Evolutionary conservation across 2,888 invertebrate genomes (phyloP).

Genomic region (Platerodrilus igneus): DNA sequence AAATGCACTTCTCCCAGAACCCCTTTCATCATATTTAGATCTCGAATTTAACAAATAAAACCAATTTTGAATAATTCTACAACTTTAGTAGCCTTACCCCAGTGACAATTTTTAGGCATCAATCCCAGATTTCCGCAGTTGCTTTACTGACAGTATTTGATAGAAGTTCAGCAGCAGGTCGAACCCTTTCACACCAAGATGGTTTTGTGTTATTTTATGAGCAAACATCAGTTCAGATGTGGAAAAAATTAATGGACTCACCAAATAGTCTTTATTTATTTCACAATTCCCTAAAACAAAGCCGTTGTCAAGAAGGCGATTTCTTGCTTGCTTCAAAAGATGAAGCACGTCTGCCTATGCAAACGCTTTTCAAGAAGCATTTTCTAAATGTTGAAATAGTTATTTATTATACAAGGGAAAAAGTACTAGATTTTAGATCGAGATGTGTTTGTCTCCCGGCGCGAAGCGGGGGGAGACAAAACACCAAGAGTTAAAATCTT

Average conservation of each 20-base stretch:
- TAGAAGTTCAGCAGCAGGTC: conserved; percentile 19
- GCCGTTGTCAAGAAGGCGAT: conserved; percentile 25
- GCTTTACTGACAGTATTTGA: conserved; percentile 13
- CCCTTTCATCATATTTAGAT: conserved; percentile 21
- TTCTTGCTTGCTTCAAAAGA: conserved; percentile 26
- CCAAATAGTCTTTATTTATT: conserved; percentile 16
- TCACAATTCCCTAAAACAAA: conserved; percentile 10
- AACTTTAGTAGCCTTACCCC: conserved; percentile 20
- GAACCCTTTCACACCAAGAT: conserved; percentile 28
- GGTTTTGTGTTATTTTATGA: conserved; percentile 25
- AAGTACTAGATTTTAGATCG: too few species aligned
- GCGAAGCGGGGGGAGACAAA: too few species aligned
- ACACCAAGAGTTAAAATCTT: too few species aligned
- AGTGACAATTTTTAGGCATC: conserved; percentile 12
- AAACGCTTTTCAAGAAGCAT: conserved; percentile 17
- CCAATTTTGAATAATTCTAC: too few species aligned
- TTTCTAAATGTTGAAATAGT: conserved; percentile 3
- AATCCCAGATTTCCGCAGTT: conserved; percentile 18
- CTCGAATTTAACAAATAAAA: conserved; percentile 30
- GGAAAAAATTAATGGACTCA: conserved; percentile 16
- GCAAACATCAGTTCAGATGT: conserved; percentile 24
- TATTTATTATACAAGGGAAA: too few species aligned
- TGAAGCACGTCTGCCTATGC: conserved; percentile 29
- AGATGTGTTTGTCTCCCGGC: too few species aligned
- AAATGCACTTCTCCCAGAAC: conserved; percentile 23